Evolutionary conservation across 2,888 invertebrate genomes (phyloP), one percentile per base, ranked within the genome.

Genomic region (Caenorhabditis sp.): DNA sequence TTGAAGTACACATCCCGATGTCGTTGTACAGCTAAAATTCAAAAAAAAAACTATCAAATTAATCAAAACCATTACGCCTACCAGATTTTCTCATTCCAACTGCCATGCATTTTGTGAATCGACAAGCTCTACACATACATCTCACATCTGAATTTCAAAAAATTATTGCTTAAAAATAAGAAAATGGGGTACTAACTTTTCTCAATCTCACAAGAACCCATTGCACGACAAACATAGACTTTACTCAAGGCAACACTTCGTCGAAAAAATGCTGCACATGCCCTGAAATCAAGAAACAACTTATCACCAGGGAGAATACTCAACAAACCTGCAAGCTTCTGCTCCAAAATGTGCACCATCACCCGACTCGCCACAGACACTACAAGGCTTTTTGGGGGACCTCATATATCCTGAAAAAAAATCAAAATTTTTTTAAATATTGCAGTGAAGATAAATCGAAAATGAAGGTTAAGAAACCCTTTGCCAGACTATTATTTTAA

Each of bases 101-200:
- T n/a, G 63, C 53, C 12, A 81, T 60, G 61, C 85, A 85, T 59
- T 82, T 84, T 10, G 68, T 31, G 58, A 81, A 85, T 21, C 85
- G 80, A 71, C 85, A 85, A 21, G 83, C 72, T 43, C 85, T 77
- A 64, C 85, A 85, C 83, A 85, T 85, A 58, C 85, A 86, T 38
- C 85, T 71, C 67, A 83, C 77, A 59, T 81, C 85, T 84, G 72
- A 17, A 1, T 10, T 56, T 8, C 21, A 53, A 53, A 53, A 23
- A 59, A 72, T 70, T 63, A n/a, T n/a, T n/a, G n/a, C n/a, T n/a
- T n/a, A n/a, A n/a, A n/a, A n/a, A n/a, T n/a, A n/a, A n/a, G n/a
- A n/a, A n/a, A n/a, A n/a, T n/a, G n/a, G n/a, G n/a, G n/a, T n/a
- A n/a, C n/a, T n/a, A 43, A 83, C 84, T 74, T 62, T 83, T 78